Evolutionary conservation across 2,888 invertebrate species (phyloP).

Genomic region (Oligia fasciuncula): DNA sequence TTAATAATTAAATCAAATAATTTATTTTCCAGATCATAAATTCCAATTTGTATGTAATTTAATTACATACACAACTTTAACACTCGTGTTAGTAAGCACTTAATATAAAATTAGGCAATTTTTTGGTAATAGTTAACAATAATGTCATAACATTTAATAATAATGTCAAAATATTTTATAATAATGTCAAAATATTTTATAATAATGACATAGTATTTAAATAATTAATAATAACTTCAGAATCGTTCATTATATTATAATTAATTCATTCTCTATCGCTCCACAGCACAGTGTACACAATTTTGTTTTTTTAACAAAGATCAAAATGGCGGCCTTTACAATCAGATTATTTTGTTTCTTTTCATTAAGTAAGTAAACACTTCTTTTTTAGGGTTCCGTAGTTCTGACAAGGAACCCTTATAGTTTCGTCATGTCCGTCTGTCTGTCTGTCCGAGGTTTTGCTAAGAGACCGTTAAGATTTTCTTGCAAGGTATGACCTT

Average conservation of each 20-base stretch:
- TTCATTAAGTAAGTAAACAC: not conserved
- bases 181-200: not conserved
- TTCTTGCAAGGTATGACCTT: too few relatives aligned
- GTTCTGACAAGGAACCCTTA: too few relatives aligned
- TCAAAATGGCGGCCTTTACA: not conserved
- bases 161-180: not conserved
- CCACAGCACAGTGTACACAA: not conserved
- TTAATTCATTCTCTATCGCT: slow-evolving; percentile 5
- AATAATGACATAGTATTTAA: too few relatives aligned
- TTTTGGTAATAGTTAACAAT: not conserved
- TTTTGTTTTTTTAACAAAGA: not conserved
- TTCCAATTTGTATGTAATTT: not conserved
- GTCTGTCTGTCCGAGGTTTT: too few relatives aligned
- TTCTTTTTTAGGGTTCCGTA: not conserved
- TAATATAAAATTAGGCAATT: not conserved
- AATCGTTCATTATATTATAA: not conserved
- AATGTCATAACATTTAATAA: not conserved
- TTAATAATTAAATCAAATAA: not conserved
- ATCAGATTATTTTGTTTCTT: not conserved
- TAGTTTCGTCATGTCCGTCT: too few relatives aligned
- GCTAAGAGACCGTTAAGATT: too few relatives aligned
- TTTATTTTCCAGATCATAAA: not conserved
- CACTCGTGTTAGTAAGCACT: not conserved
- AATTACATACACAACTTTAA: not conserved
- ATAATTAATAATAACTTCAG: not conserved